Base-by-base conservation (phyloP, 2,888 invertebrate genomes). In the Xanthorhoe designata region DNA sequence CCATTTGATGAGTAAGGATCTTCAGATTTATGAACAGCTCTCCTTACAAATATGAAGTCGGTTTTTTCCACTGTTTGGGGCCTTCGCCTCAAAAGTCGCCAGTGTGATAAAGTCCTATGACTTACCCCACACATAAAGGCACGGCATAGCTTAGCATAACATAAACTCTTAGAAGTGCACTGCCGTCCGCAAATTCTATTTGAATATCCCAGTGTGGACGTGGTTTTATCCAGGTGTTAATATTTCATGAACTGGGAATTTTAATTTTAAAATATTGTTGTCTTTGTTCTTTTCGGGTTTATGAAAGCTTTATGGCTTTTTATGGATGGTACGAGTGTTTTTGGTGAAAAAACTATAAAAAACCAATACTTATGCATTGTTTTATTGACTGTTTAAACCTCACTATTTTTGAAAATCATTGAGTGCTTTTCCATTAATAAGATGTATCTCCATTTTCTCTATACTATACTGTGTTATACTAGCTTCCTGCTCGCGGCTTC, bases 171-270 rank as follows among this genome's bases (percentile, higher is more conserved):
- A 60, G 75, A 76, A 74, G 80, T 81, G 83, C 84, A 79, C 84
- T 76, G 60, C 42, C 83, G 78, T 78, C 80, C 77, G 83, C 85
- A 88, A 87, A 86, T 82, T 75, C 77, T 72, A 86, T 86, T 86
- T 85, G 82, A 87, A 89, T 87, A 84, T 82, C 76, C 77, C 79
- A 77, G 77, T 81, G 79, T 78, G 81, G 73, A 75, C 79, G 73
- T 75, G 66, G 77, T 83, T 79, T 85, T 86, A 87, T n/a, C 70
- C 74, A 70, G 67, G 74, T 75, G 87, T 90, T 86, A 89, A 90
- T 90, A 90, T 90, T 89, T 86, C 89, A 90, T 90, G 88, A 88
- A 84, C 78, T 76, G 80, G 79, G 77, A 83, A 84, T 85, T 24
- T 24, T 24, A 24, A 85, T 87, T 86, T 88, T 71, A 83, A 88